Conservation (phyloP, 1,140 invertebrate genomes). For the Araneus ventricosus region DNA sequence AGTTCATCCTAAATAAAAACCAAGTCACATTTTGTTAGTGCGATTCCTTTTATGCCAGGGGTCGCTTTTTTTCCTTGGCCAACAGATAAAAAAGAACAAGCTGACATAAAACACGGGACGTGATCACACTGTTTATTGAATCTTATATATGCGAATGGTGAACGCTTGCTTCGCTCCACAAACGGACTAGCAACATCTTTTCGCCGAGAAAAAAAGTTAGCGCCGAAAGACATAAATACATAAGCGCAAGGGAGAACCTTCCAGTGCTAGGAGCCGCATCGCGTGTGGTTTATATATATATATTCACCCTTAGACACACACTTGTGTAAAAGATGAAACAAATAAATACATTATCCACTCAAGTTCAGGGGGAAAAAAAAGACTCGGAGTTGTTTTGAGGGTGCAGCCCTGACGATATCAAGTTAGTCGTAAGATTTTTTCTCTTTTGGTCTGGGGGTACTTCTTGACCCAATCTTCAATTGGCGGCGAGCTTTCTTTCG, state of each 20-base stretch:
- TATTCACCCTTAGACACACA: not conserved
- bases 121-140: slow-evolving; percentile 70
- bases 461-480: slow-evolving; percentile 1
- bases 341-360: slow-evolving; percentile 46
- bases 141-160: slow-evolving; percentile 48
- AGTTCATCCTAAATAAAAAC: slow-evolving; percentile 34
- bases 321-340: not conserved
- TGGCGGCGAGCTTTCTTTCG: not conserved
- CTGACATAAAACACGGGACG: slow-evolving; percentile 55
- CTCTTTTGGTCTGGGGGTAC: not conserved
- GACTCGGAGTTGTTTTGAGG: not conserved
- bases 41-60: slow-evolving; percentile 49
- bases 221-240: slow-evolving; percentile 53
- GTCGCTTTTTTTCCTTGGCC: not conserved
- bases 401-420: not conserved
- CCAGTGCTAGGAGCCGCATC: not conserved
- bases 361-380: not conserved
- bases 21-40: slow-evolving; percentile 53
- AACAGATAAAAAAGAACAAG: slow-evolving; percentile 50
- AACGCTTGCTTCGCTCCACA: not conserved
- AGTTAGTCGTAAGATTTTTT: not conserved
- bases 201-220: not conserved
- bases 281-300: not conserved
- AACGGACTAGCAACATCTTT: not conserved
- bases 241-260: not conserved